Percentiles rank a stretch among this genome's conserved stretches.
Conservation (phyloP, 2,888 invertebrate species). For the Limenitis camilla region DNA sequence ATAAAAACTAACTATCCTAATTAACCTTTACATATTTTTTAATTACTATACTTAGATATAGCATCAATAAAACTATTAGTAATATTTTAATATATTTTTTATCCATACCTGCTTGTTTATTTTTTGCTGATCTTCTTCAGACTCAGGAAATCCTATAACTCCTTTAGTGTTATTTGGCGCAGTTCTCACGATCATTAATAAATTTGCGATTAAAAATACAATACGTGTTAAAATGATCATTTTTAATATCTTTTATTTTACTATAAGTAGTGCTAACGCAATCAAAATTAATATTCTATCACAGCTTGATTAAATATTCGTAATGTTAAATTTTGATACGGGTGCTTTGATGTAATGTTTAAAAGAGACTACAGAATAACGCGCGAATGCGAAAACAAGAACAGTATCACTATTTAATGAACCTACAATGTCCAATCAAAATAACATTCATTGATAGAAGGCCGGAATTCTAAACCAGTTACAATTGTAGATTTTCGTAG, state of each 20-base stretch:
- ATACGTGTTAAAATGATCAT: conserved; percentile 28
- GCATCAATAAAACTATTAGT: no score
- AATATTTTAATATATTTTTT: not conserved
- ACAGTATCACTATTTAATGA: conserved; percentile 24
- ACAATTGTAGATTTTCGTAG: no score
- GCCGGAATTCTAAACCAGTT: not conserved
- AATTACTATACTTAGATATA: not conserved
- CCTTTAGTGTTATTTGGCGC: conserved; percentile 35
- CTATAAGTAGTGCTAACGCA: not conserved
- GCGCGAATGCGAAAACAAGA: conserved; percentile 34
- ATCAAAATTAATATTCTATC: not conserved
- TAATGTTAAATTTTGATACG: conserved; percentile 16
- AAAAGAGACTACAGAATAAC: conserved; percentile 35
- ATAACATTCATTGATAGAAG: not conserved
- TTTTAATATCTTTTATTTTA: conserved; percentile 11
- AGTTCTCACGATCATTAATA: conserved; percentile 29
- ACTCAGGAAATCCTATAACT: conserved; percentile 59
- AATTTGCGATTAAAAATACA: conserved; percentile 10
- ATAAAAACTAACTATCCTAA: not conserved
- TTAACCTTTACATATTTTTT: not conserved
- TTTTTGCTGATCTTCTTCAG: conserved; percentile 47
- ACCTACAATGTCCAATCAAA: not conserved
- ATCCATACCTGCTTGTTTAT: conserved; percentile 55
- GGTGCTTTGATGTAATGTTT: conserved; percentile 26
- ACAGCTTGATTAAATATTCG: not conserved